Conservation (phyloP, 2,113 vertebrate species). For the Semicossyphus pulcher region DNA sequence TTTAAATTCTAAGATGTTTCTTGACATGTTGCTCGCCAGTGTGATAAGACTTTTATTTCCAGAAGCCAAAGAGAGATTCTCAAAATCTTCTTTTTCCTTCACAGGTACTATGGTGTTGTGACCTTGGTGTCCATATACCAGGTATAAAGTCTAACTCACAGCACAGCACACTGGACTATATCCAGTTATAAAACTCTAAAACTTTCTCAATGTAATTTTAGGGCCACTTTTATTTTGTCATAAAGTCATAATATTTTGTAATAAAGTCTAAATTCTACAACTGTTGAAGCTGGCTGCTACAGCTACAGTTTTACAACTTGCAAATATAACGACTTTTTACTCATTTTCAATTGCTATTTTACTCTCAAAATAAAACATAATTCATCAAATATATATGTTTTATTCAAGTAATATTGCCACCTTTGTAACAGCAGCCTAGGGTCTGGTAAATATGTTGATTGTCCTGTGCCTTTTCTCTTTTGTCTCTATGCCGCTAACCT, state of each 20-base stretch:
- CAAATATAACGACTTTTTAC: no score
- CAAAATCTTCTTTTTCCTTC: conserved; percentile 15
- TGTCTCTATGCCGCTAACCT: neutral
- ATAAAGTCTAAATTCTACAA: no score
- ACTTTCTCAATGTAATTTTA: neutral
- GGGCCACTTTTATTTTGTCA: neutral
- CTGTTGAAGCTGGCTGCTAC: no score
- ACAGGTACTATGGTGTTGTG: conserved; percentile 94
- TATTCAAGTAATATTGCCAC: no score
- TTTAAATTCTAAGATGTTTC: neutral
- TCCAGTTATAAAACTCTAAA: neutral
- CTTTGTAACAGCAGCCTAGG: no score
- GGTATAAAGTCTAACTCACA: conserved; percentile 79
- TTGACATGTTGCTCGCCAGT: neutral
- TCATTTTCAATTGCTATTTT: no score
- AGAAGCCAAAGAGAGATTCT: neutral
- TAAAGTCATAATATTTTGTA: no score
- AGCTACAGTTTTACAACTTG: no score
- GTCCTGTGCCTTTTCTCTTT: no score
- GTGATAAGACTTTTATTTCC: neutral
- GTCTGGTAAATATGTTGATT: no score
- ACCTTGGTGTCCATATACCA: conserved; percentile 97
- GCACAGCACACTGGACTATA: neutral
- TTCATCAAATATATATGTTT: no score
- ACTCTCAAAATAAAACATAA: no score